A percentile compares a stretch with the other conserved stretches of the same genome.
These are phyloP conservation scores for Platynereis dumerilii DNA, from an alignment of 2,888 invertebrate species.

Conservation along the genomic window DNA sequence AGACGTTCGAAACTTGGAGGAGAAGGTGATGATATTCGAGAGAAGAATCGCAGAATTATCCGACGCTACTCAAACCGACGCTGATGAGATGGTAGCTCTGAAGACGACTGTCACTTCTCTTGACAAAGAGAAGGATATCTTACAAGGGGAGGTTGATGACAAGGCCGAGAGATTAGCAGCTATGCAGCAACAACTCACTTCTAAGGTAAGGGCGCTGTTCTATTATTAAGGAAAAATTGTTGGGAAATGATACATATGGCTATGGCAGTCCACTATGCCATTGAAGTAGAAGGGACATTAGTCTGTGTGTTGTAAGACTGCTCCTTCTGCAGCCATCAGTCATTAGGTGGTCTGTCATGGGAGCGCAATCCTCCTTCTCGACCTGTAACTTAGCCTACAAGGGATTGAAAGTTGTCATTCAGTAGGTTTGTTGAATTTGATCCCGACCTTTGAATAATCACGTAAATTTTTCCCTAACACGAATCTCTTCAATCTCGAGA, in stretches of 20 bases:
- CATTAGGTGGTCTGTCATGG: too few relatives aligned
- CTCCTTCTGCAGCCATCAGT: too few relatives aligned
- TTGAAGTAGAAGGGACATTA: too few relatives aligned
- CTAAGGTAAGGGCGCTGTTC: constrained; percentile 25
- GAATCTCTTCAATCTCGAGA: too few relatives aligned
- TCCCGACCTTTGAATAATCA: too few relatives aligned
- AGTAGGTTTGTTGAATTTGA: too few relatives aligned
- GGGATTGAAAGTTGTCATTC: too few relatives aligned
- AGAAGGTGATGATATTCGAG: constrained; percentile 48
- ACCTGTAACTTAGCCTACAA: too few relatives aligned
- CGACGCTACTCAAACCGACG: constrained; percentile 38
- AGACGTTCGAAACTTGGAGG: constrained; percentile 52
- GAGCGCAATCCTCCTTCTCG: too few relatives aligned
- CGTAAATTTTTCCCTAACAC: too few relatives aligned
- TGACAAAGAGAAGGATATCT: constrained; percentile 60
- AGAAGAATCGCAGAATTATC: constrained; percentile 46
- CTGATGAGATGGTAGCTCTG: constrained; percentile 53
- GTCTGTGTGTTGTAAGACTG: too few relatives aligned
- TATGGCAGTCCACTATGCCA: background rate
- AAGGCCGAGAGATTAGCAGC: constrained; percentile 57
- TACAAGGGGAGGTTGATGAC: constrained; percentile 59
- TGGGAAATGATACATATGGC: background rate
- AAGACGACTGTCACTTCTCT: constrained; percentile 51
- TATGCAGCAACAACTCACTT: constrained; percentile 49
- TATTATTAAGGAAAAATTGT: background rate